phyloP scores from a whole-genome alignment of 2,888 invertebrate genomes.

The Drosophila quinaria region DNA sequence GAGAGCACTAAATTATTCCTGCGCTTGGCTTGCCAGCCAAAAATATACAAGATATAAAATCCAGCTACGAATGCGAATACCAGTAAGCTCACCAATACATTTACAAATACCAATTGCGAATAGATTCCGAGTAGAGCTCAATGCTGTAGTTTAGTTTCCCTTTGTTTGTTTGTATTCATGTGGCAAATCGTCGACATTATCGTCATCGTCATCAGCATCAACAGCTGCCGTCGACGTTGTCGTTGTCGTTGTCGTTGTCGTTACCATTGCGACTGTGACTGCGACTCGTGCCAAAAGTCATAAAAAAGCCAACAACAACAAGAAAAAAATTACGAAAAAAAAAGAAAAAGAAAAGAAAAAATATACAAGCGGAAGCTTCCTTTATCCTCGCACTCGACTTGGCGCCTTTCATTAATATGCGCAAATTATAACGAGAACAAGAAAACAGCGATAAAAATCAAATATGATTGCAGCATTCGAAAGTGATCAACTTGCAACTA shows the following conservation, averaged over 20 bases:
- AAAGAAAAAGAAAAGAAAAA: slow-evolving; percentile 10
- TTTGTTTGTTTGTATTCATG: slow-evolving; percentile 53
- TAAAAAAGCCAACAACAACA: slow-evolving; percentile 31
- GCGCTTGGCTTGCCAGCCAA: slow-evolving; percentile 36
- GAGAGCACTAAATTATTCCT: slow-evolving; percentile 78
- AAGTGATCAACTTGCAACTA: background rate
- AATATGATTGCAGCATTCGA: background rate
- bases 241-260: background rate
- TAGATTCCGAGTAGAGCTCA: slow-evolving; percentile 37
- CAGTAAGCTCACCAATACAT: slow-evolving; percentile 11
- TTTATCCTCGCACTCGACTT: slow-evolving; percentile 34
- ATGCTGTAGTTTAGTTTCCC: slow-evolving; percentile 16
- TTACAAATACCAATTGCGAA: slow-evolving; percentile 28
- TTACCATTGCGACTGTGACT: slow-evolving; percentile 4
- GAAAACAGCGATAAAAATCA: slow-evolving; percentile 14
- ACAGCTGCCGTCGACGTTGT: slow-evolving; percentile 20
- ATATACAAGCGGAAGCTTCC: slow-evolving; percentile 12
- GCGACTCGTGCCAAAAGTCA: slow-evolving; percentile 66
- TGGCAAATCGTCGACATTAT: slow-evolving; percentile 75
- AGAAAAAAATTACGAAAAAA: background rate
- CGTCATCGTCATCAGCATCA: slow-evolving; percentile 49
- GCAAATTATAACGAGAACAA: slow-evolving; percentile 48
- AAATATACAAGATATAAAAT: slow-evolving; percentile 35
- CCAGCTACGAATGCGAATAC: slow-evolving; percentile 27
- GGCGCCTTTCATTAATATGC: slow-evolving; percentile 57